Evolutionary conservation across 2,888 invertebrate species (phyloP).

Genomic region (Deilephila elpenor): DNA sequence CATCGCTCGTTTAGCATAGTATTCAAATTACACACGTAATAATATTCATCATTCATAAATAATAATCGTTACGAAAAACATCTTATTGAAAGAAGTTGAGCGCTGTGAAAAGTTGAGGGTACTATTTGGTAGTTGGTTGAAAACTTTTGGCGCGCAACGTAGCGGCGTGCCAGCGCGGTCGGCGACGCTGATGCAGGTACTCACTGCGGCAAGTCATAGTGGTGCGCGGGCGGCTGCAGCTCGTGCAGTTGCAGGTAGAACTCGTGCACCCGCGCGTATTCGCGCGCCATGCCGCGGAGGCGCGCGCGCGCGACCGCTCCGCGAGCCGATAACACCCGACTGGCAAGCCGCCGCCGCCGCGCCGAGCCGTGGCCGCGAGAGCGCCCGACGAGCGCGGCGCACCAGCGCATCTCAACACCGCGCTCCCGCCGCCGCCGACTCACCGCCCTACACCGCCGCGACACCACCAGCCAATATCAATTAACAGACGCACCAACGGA

Average conservation of each 20-base stretch:
- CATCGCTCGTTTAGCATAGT: neutral
- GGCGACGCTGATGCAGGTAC: constrained; percentile 40
- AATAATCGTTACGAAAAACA: neutral
- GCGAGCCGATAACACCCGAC: constrained; percentile 43
- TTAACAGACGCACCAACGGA: no score
- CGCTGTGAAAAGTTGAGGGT: neutral
- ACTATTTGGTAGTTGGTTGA: neutral
- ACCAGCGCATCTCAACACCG: neutral
- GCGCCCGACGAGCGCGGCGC: neutral
- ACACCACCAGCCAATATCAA: neutral
- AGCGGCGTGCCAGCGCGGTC: neutral
- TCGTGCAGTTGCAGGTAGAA: constrained; percentile 62
- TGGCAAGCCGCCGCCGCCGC: constrained; percentile 21
- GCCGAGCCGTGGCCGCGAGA: neutral
- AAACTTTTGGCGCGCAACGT: neutral
- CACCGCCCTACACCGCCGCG: neutral
- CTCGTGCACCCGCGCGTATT: constrained; percentile 60
- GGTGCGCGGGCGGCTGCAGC: constrained; percentile 52
- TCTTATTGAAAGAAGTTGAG: no score
- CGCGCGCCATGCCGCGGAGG: constrained; percentile 58
- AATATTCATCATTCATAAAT: no score
- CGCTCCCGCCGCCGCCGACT: neutral
- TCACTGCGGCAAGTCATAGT: constrained; percentile 59
- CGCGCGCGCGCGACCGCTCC: constrained; percentile 42
- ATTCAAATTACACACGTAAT: neutral